Evolutionary conservation across 2,888 invertebrate species (phyloP).

Genomic region (Scaptomyza caliginosa): DNA sequence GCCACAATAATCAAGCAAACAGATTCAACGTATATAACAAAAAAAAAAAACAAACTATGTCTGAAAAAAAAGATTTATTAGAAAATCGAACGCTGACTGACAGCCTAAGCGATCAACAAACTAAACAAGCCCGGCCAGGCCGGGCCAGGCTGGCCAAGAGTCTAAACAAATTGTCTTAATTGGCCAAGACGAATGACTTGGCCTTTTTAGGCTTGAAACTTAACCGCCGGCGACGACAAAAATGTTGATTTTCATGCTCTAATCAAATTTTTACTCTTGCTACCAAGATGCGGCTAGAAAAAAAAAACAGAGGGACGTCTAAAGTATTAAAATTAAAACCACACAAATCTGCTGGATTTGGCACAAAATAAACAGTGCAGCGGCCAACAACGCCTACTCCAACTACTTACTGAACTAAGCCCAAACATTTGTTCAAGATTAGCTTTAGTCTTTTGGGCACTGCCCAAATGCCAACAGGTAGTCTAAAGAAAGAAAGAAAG

Average conservation of each 20-base stretch:
- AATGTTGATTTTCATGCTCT: constrained; percentile 45
- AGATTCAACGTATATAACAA: constrained; percentile 23
- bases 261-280: constrained; percentile 39
- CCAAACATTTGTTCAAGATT: constrained; percentile 58
- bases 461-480: constrained; percentile 30
- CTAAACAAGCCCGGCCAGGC: background rate
- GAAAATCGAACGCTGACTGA: constrained; percentile 48
- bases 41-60: background rate
- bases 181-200: constrained; percentile 63
- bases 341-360: constrained; percentile 56
- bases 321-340: constrained; percentile 59
- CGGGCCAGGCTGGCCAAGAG: background rate
- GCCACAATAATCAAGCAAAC: constrained; percentile 45
- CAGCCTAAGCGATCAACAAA: constrained; percentile 29
- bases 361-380: constrained; percentile 55
- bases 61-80: constrained; percentile 52
- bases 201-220: constrained; percentile 48
- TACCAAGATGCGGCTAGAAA: background rate
- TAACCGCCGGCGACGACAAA: constrained; percentile 40
- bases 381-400: constrained; percentile 35
- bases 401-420: constrained; percentile 35
- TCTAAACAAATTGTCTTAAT: constrained; percentile 68
- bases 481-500: no score
- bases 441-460: constrained; percentile 20
- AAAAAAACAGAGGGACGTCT: background rate